phyloP scores from a whole-genome alignment of 2,888 invertebrate species.

The Therioaphis trifolii region DNA sequence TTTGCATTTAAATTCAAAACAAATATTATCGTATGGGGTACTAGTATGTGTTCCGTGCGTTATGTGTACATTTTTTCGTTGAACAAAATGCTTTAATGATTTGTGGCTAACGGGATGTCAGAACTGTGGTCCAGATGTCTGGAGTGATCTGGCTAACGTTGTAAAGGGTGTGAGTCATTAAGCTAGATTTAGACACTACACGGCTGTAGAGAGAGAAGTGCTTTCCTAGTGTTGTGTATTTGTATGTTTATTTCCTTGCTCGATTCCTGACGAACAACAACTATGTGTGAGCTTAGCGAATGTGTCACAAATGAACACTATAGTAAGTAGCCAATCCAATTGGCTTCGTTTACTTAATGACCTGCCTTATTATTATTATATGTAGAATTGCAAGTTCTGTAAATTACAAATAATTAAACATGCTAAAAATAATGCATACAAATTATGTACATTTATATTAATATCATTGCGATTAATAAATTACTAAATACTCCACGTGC shows the following conservation, averaged over 20 bases:
- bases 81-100: constrained; percentile 40
- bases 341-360: constrained; percentile 18
- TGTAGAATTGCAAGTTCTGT: neutral
- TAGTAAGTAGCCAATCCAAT: constrained; percentile 48
- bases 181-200: constrained; percentile 60
- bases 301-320: constrained; percentile 58
- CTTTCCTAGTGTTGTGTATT: constrained; percentile 54
- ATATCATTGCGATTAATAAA: neutral
- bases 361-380: constrained; percentile 15
- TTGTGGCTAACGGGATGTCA: constrained; percentile 57
- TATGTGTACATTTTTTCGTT: constrained; percentile 25
- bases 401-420: neutral
- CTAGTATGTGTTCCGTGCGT: neutral
- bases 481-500: neutral
- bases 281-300: constrained; percentile 61
- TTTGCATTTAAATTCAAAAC: neutral
- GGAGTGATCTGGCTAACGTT: constrained; percentile 62
- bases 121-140: constrained; percentile 61
- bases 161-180: constrained; percentile 61
- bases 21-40: constrained; percentile 7
- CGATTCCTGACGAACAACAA: constrained; percentile 58
- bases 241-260: constrained; percentile 61
- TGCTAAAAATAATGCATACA: neutral
- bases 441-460: neutral
- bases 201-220: constrained; percentile 49